Conservation (phyloP, 2,888 invertebrate genomes). For the Drosophila monieri region DNA sequence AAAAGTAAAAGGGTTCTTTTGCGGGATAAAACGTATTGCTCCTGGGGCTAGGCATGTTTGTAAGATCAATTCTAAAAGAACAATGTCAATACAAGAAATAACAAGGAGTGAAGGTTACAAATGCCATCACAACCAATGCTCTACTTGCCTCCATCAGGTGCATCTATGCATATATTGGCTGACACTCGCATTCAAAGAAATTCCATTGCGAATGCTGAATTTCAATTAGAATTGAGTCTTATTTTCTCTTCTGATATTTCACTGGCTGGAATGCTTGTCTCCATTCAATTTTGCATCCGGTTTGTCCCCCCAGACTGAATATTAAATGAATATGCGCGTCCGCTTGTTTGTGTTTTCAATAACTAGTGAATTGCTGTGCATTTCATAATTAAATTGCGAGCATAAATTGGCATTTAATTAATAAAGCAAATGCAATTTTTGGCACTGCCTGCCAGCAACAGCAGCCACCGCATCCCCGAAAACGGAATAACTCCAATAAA, state of each 20-base stretch:
- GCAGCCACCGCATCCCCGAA: background rate
- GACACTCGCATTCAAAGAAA: constrained; percentile 20
- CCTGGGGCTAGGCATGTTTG: no score
- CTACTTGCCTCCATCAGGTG: constrained; percentile 1
- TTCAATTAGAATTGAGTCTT: constrained; percentile 17
- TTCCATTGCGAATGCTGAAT: constrained; percentile 35
- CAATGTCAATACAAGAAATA: background rate
- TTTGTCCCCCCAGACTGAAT: constrained; percentile 5
- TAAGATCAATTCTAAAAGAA: no score
- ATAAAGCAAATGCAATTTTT: constrained; percentile 76
- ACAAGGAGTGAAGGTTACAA: background rate
- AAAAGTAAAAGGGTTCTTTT: no score
- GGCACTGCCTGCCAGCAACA: constrained; percentile 39
- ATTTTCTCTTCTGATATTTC: constrained; percentile 5
- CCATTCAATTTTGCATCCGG: background rate
- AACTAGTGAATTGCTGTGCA: constrained; percentile 22
- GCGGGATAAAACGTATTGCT: no score
- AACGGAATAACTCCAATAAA: constrained; percentile 18
- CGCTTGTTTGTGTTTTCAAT: constrained; percentile 16
- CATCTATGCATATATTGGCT: constrained; percentile 21
- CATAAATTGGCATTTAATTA: constrained; percentile 74
- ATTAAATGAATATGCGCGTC: constrained; percentile 36
- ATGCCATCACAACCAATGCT: background rate
- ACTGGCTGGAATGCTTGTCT: background rate
- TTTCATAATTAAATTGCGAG: constrained; percentile 68